These are phyloP conservation scores for Odontomachus brunneus DNA, from an alignment of 1,140 invertebrate species.

Conservation along the genomic window DNA sequence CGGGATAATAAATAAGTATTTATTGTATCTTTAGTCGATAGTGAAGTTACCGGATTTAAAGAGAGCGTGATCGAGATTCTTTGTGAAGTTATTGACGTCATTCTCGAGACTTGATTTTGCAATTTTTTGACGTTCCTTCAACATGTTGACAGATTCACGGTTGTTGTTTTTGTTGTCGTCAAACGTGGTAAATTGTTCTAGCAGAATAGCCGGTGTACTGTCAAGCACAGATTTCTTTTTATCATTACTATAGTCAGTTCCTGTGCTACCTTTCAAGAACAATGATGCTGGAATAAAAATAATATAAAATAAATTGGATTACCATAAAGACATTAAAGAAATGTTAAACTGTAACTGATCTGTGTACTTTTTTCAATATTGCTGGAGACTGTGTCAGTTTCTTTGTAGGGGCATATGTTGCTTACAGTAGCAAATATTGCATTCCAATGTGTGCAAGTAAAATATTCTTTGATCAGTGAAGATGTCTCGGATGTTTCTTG, in stretches of 20 bases:
- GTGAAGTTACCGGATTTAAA: constrained; percentile 73
- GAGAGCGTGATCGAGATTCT: constrained; percentile 69
- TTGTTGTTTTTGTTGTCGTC: constrained; percentile 79
- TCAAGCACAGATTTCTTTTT: constrained; percentile 69
- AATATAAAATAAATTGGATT: constrained; percentile 1
- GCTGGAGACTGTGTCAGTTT: constrained; percentile 66
- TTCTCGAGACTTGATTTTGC: constrained; percentile 71
- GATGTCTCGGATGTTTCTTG: constrained; percentile 63
- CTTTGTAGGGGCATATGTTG: constrained; percentile 73
- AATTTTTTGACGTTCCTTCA: constrained; percentile 72
- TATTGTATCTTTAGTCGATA: constrained; percentile 40
- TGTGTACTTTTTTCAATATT: constrained; percentile 76
- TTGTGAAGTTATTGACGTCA: constrained; percentile 66
- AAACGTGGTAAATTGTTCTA: constrained; percentile 64
- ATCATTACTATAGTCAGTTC: constrained; percentile 62
- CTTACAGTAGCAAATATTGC: constrained; percentile 74
- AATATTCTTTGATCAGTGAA: constrained; percentile 67
- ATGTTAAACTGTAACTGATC: constrained; percentile 27
- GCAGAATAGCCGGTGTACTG: constrained; percentile 51
- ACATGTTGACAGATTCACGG: constrained; percentile 66
- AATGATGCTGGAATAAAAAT: constrained; percentile 56
- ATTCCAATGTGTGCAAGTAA: constrained; percentile 63
- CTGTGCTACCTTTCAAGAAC: constrained; percentile 56
- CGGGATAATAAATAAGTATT: constrained; percentile 22
- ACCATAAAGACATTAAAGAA: constrained; percentile 8